Evolutionary conservation across 2,797 vertebrate genomes (phyloP).

Genomic region (Leuciscus waleckii): DNA sequence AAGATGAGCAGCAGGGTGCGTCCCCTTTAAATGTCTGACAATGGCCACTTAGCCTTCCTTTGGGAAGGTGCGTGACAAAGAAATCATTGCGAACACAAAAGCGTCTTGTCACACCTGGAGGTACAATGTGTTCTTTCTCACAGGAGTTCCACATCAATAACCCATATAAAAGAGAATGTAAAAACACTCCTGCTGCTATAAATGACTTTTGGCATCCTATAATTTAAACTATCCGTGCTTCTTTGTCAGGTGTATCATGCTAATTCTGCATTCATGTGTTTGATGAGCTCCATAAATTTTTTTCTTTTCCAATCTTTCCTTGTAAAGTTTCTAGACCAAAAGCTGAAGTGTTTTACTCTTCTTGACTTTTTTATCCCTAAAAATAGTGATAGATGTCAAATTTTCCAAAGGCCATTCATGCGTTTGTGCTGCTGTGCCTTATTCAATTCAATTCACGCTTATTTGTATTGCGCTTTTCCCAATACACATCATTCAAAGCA

Average conservation of each 20-base stretch:
- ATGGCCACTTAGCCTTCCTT: constrained; percentile 51
- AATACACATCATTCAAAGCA: no score
- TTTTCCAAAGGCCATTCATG: not conserved
- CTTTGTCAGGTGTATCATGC: constrained; percentile 52
- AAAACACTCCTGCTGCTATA: constrained; percentile 60
- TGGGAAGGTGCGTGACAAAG: constrained; percentile 58
- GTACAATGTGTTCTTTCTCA: constrained; percentile 47
- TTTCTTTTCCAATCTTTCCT: not conserved
- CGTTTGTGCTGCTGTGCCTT: not conserved
- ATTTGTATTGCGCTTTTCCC: no score
- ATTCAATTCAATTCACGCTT: no score
- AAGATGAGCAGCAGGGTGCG: constrained; percentile 54
- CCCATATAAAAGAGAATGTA: constrained; percentile 31
- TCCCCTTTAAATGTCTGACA: constrained; percentile 48
- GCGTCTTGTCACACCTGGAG: constrained; percentile 62
- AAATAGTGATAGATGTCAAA: not conserved
- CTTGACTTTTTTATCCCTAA: not conserved
- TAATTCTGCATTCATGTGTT: constrained; percentile 42
- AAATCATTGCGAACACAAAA: constrained; percentile 58
- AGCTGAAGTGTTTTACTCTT: not conserved
- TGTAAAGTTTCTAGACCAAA: not conserved
- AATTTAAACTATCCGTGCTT: constrained; percentile 43
- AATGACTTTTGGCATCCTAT: constrained; percentile 53
- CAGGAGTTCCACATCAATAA: constrained; percentile 52
- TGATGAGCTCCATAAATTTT: not conserved